These are phyloP conservation scores for Vombatus ursinus DNA, from an alignment of 2,113 vertebrate genomes.

Conservation along the genomic window DNA sequence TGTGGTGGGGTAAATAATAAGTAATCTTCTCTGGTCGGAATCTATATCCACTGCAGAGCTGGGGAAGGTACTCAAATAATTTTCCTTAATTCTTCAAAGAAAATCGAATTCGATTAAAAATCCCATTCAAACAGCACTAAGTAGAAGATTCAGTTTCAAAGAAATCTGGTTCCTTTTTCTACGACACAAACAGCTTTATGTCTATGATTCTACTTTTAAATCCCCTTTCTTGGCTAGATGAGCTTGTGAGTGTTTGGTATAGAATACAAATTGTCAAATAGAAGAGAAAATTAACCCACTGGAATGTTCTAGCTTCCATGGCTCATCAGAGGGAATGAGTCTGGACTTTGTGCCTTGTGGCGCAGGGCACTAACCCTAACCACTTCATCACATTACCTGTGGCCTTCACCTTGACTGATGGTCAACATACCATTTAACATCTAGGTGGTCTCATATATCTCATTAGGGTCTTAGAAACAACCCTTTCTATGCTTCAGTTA, in stretches of 20 bases:
- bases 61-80: slow-evolving; percentile 64
- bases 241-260: slow-evolving; percentile 64
- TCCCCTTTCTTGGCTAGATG: slow-evolving; percentile 75
- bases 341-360: not conserved
- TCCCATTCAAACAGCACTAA: slow-evolving; percentile 33
- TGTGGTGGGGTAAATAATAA: not conserved
- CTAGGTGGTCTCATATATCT: not conserved
- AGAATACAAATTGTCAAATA: slow-evolving; percentile 65
- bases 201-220: slow-evolving; percentile 74
- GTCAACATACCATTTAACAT: not conserved
- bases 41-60: slow-evolving; percentile 38
- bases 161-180: slow-evolving; percentile 46
- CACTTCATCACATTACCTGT: not conserved
- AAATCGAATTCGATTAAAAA: slow-evolving; percentile 54
- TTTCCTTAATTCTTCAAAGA: slow-evolving; percentile 49
- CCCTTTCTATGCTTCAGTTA: not conserved
- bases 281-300: slow-evolving; percentile 64
- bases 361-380: not conserved
- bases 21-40: slow-evolving; percentile 45
- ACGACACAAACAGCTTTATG: slow-evolving; percentile 67
- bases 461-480: not conserved
- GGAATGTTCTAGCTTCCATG: slow-evolving; percentile 44
- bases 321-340: not conserved
- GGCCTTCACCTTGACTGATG: not conserved
- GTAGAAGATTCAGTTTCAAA: slow-evolving; percentile 38